phyloP scores from a whole-genome alignment of 2,888 invertebrate genomes.

The Diadromus collaris region DNA sequence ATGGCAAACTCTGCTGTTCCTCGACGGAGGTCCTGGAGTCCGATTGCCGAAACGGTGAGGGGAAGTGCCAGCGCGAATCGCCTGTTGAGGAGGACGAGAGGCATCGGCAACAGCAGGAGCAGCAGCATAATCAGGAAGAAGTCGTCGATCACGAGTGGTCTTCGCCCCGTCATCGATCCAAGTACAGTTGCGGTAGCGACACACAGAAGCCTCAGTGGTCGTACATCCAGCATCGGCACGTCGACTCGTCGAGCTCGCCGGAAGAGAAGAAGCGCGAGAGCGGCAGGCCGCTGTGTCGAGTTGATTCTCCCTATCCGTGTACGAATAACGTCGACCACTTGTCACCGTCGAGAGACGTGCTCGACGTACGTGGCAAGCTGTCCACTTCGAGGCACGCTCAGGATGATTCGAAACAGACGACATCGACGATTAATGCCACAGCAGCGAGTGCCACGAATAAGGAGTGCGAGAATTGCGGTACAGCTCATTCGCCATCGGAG shows the following conservation, averaged over 20 bases:
- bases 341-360: constrained; percentile 56
- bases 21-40: not conserved
- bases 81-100: constrained; percentile 21
- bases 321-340: constrained; percentile 53
- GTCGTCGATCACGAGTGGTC: constrained; percentile 41
- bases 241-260: constrained; percentile 40
- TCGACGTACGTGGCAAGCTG: constrained; percentile 35
- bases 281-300: constrained; percentile 43
- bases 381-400: constrained; percentile 37
- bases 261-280: constrained; percentile 32
- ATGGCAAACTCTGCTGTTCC: constrained; percentile 52
- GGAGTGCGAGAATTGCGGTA: constrained; percentile 50
- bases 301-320: constrained; percentile 59
- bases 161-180: constrained; percentile 46
- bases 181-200: constrained; percentile 41
- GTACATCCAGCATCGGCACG: constrained; percentile 25
- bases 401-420: constrained; percentile 22
- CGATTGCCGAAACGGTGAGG: constrained; percentile 36
- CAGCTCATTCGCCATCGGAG: constrained; percentile 26
- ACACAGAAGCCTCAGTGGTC: constrained; percentile 18
- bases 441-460: constrained; percentile 19
- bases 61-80: constrained; percentile 18
- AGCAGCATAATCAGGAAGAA: constrained; percentile 35
- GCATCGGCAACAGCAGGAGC: constrained; percentile 20
- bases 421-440: constrained; percentile 32